Percentiles rank a stretch among this genome's conserved stretches.
These are phyloP conservation scores for Limosa lapponica DNA, from an alignment of 2,797 vertebrate species.

Conservation along the genomic window DNA sequence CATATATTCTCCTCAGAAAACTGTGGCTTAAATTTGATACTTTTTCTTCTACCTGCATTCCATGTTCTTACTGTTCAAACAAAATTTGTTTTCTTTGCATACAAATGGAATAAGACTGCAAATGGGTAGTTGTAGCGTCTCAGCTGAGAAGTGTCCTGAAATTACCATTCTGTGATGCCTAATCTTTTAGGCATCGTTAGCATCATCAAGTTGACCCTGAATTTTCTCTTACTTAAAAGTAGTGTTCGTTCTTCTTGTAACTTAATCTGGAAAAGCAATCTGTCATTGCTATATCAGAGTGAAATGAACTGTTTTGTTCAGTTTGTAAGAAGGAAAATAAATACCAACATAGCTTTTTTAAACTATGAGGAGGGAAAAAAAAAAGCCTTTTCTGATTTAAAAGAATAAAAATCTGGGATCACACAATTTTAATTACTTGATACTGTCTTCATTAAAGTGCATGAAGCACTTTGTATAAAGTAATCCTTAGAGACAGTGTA, in stretches of 20 bases:
- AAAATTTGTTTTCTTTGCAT: neutral
- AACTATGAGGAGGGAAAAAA: neutral
- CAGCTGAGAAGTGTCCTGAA: neutral
- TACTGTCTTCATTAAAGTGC: neutral
- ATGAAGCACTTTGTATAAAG: neutral
- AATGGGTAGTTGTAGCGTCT: neutral
- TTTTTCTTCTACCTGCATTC: neutral
- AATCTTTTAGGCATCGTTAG: neutral
- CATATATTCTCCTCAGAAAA: neutral
- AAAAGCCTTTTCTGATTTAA: neutral
- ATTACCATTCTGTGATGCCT: neutral
- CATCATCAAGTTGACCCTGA: neutral
- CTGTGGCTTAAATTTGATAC: neutral
- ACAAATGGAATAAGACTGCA: neutral
- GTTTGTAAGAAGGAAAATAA: neutral
- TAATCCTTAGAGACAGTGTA: neutral
- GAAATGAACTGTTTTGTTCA: neutral
- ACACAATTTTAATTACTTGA: neutral
- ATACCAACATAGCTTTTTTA: neutral
- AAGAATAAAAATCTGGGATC: neutral
- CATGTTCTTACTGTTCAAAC: neutral
- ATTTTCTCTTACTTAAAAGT: neutral
- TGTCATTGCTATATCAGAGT: neutral
- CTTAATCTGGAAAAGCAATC: neutral
- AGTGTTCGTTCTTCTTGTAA: neutral